Evolutionary conservation across 2,113 vertebrate genomes (phyloP), one percentile per base, ranked within the genome.

Genomic region (Fulica atra): DNA sequence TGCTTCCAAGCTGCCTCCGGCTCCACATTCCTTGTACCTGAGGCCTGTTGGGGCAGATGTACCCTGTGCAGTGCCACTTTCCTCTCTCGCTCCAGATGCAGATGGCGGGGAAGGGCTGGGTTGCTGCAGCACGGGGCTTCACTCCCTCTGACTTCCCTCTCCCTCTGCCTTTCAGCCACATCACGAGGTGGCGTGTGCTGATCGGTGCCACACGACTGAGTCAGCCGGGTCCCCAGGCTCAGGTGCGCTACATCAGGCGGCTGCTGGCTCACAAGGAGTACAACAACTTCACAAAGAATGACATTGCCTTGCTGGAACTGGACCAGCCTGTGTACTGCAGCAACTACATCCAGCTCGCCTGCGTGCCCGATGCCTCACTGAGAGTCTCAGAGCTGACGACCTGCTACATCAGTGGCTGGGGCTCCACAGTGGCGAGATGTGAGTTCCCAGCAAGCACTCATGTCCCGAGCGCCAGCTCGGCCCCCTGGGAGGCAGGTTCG

Each of bases 321-420:
- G 81, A 86, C 4, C 31, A 56, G 20, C 79, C 97, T 0, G 87
- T 96, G 4, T 7, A 21, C 16, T 97, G 94, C 92, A 80, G 26
- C 48, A 14, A 79, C 60, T 88, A 84, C 2, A 2, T 96, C 16
- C 97, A 97, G 66, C 87, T 89, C 1, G 93, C 20, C 46, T 97
- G 96, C 0, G 48, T 97, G 53, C 96, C 97, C 2, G 54, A 92
- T 0, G 5, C 9, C 36, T 66, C 38, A 0, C 38, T 93, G 31
- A 11, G 25, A 0, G 56, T 92, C 36, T 24, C 25, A 5, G 6
- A 16, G 31, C 60, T 97, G 31, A 59, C 10, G 1, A 38, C 21
- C 15, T 97, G 97, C 94, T 95, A 89, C 4, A 8, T 95, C 7
- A 87, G 84, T 16, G 94, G 96, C 5, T 96, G 97, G 96, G 96